These are phyloP conservation scores for Serinus canaria DNA, from an alignment of 2,113 vertebrate species.

Conservation along the genomic window DNA sequence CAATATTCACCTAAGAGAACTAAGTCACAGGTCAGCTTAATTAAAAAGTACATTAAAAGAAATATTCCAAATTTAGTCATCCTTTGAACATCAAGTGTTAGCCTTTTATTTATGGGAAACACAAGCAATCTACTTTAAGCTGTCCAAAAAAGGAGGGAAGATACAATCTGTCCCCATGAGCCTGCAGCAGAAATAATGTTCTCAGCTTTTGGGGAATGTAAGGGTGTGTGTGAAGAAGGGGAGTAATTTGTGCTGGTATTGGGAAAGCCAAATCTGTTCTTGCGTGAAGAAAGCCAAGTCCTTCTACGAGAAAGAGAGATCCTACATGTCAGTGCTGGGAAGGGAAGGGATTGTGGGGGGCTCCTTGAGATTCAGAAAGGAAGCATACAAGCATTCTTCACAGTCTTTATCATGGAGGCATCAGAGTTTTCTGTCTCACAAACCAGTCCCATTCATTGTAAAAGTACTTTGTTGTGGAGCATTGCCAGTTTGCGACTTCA, in stretches of 20 bases:
- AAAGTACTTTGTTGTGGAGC: neutral
- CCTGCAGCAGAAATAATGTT: slow-evolving; percentile 12
- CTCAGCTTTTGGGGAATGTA: neutral
- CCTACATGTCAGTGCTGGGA: neutral
- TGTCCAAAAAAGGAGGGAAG: slow-evolving; percentile 30
- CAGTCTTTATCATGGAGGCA: neutral
- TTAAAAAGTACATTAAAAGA: neutral
- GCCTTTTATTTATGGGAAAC: neutral
- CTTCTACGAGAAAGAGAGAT: neutral
- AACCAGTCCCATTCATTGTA: neutral
- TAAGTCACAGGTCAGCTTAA: neutral
- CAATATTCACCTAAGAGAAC: neutral
- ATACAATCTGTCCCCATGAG: slow-evolving; percentile 10
- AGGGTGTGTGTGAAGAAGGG: neutral
- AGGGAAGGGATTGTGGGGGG: neutral
- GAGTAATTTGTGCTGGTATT: slow-evolving; percentile 9
- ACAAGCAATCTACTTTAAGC: neutral
- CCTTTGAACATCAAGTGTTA: neutral
- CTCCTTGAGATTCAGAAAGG: neutral
- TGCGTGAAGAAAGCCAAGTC: neutral
- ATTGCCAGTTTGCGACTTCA: neutral
- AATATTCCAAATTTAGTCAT: slow-evolving; percentile 9
- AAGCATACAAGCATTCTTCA: neutral
- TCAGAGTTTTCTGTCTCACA: neutral
- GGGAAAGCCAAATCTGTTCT: slow-evolving; percentile 18